A percentile compares a stretch with the other conserved stretches of the same genome.
phyloP scores from a whole-genome alignment of 2,113 vertebrate species.

The Tichodroma muraria region DNA sequence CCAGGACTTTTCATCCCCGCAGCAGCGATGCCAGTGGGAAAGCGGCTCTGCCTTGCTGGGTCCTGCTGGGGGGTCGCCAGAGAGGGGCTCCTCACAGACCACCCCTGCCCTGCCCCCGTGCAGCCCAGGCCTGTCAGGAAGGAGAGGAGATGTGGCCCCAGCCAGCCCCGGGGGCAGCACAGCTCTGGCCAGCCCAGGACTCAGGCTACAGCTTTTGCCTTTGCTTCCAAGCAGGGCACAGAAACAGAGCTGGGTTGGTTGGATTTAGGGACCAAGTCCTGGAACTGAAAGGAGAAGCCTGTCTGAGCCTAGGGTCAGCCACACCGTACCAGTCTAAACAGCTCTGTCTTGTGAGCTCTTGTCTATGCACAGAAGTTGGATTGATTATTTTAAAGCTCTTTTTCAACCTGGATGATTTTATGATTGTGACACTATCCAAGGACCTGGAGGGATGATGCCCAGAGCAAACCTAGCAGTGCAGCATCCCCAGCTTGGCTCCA shows the following conservation, averaged over 20 bases:
- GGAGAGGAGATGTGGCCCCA: neutral
- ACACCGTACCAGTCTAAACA: neutral
- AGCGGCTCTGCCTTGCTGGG: neutral
- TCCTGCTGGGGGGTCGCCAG: neutral
- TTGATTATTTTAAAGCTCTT: neutral
- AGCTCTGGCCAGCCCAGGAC: neutral
- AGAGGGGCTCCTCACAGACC: neutral
- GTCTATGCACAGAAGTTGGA: neutral
- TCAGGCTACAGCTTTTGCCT: neutral
- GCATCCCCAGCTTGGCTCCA: neutral
- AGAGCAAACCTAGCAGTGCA: neutral
- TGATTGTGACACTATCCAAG: neutral
- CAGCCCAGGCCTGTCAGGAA: neutral
- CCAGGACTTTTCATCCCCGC: neutral
- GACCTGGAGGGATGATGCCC: rapidly evolving
- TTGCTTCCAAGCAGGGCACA: neutral
- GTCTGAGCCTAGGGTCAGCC: neutral
- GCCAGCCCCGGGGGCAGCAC: neutral
- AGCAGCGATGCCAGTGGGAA: rapidly evolving
- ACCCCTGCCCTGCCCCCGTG: neutral
- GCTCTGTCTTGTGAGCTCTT: neutral
- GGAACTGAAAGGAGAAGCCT: neutral
- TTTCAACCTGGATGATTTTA: neutral
- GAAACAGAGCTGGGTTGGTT: neutral
- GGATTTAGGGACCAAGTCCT: neutral